These are phyloP conservation scores for Coptotermes formosanus DNA, from an alignment of 1,140 invertebrate genomes.

Conservation along the genomic window DNA sequence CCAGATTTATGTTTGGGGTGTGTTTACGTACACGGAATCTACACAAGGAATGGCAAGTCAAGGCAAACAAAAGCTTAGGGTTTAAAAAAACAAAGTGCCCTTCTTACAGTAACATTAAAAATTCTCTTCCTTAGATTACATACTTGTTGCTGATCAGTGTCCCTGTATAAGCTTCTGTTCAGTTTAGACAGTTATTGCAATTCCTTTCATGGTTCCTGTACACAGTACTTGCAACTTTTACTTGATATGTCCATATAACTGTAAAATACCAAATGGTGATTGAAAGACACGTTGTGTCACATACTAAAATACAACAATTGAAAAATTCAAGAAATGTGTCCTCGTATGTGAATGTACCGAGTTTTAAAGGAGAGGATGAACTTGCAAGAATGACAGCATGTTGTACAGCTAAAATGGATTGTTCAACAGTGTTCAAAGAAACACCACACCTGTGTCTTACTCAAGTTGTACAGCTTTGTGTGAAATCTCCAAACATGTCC, in stretches of 20 bases:
- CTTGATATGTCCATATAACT: constrained; percentile 2
- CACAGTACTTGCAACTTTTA: neutral
- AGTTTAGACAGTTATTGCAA: neutral
- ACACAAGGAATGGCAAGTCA: neutral
- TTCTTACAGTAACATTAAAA: neutral
- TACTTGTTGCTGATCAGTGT: neutral
- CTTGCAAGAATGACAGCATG: constrained; percentile 20
- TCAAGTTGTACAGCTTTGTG: constrained; percentile 43
- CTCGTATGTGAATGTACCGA: neutral
- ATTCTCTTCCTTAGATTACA: neutral
- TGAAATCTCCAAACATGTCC: constrained; percentile 45
- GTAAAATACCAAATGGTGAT: neutral
- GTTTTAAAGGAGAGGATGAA: neutral
- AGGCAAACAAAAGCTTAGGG: neutral
- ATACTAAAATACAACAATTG: neutral
- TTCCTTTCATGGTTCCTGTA: neutral
- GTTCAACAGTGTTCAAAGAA: constrained; percentile 29
- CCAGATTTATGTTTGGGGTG: neutral
- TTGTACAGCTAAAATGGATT: constrained; percentile 32
- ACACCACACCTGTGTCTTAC: constrained; percentile 34
- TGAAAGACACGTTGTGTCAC: neutral
- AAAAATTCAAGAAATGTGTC: constrained; percentile 19
- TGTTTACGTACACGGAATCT: neutral
- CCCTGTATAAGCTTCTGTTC: neutral
- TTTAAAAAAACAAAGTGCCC: neutral